Conservation (phyloP, 2,888 invertebrate genomes). For the Lordiphosa andalusiaca region DNA sequence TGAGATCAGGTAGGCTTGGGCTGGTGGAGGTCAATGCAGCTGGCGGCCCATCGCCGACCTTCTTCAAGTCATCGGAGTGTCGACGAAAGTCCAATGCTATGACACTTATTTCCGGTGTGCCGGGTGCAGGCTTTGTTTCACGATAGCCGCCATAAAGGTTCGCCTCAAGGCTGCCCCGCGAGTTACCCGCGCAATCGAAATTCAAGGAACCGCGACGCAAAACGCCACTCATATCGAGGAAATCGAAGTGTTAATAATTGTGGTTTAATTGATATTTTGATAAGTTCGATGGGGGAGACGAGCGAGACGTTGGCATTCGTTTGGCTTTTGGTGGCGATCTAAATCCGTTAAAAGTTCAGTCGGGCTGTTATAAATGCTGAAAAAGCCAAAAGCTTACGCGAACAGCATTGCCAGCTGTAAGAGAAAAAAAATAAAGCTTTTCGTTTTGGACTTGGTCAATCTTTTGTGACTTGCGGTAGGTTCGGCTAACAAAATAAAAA, state of each 20-base stretch:
- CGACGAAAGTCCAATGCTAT: constrained; percentile 78
- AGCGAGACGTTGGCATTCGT: constrained; percentile 42
- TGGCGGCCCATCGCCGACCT: constrained; percentile 35
- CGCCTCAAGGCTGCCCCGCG: constrained; percentile 68
- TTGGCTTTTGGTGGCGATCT: constrained; percentile 66
- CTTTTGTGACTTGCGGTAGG: no score
- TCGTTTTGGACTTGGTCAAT: no score
- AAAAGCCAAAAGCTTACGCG: constrained; percentile 48
- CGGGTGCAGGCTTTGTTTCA: constrained; percentile 62
- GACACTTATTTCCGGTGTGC: constrained; percentile 78
- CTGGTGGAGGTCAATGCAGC: no score
- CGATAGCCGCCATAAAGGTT: constrained; percentile 75
- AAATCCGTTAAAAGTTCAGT: constrained; percentile 67
- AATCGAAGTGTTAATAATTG: constrained; percentile 4
- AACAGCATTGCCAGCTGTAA: constrained; percentile 41
- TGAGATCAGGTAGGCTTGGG: constrained; percentile 50
- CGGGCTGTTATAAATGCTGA: constrained; percentile 63
- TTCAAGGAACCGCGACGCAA: constrained; percentile 76
- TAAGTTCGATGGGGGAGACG: constrained; percentile 38
- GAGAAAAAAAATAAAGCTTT: constrained; percentile 27
- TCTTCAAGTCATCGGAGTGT: constrained; percentile 76
- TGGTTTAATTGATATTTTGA: constrained; percentile 28
- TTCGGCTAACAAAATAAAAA: no score
- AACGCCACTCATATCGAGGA: constrained; percentile 74
- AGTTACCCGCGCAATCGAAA: constrained; percentile 66